A percentile compares a stretch with the other conserved stretches of the same genome.
Evolutionary conservation across 2,113 vertebrate genomes (phyloP).

Genomic region (Aegotheles bennettii): DNA sequence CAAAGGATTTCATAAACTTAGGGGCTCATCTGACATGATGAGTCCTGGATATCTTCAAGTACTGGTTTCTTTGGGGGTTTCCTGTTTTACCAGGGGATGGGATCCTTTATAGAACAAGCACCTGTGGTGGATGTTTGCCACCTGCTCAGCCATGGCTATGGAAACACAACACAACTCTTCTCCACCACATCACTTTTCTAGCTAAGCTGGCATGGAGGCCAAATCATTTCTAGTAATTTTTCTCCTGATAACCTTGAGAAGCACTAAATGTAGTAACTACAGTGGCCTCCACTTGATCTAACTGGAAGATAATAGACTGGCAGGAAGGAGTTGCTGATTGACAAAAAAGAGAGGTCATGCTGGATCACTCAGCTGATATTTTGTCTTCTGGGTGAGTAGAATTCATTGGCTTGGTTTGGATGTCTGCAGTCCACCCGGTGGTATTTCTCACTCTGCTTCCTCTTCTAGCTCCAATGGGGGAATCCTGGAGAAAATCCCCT

Average conservation of each 20-base stretch:
- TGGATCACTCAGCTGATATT: not conserved
- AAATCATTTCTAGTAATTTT: not conserved
- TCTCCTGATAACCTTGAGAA: not conserved
- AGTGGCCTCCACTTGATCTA: not conserved
- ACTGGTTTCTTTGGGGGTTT: not conserved
- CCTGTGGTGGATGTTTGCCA: slow-evolving; percentile 43
- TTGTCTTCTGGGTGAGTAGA: not conserved
- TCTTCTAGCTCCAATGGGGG: not conserved
- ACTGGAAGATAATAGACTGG: not conserved
- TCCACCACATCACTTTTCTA: not conserved
- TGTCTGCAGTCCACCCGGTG: not conserved
- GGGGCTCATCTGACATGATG: not conserved
- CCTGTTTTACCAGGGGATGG: not conserved
- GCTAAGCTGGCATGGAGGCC: rapidly evolving
- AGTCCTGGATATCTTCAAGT: not conserved
- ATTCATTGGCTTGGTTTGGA: not conserved
- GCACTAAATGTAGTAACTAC: not conserved
- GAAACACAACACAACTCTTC: slow-evolving; percentile 10
- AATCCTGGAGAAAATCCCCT: not conserved
- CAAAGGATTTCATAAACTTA: not conserved
- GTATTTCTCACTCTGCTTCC: not conserved
- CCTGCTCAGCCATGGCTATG: not conserved
- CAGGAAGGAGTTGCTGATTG: not conserved
- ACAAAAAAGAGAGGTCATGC: not conserved
- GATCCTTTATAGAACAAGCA: not conserved